Evolutionary conservation across 2,113 vertebrate genomes (phyloP), one percentile per base, ranked within the genome.

Genomic region (Heteronetta atricapilla): DNA sequence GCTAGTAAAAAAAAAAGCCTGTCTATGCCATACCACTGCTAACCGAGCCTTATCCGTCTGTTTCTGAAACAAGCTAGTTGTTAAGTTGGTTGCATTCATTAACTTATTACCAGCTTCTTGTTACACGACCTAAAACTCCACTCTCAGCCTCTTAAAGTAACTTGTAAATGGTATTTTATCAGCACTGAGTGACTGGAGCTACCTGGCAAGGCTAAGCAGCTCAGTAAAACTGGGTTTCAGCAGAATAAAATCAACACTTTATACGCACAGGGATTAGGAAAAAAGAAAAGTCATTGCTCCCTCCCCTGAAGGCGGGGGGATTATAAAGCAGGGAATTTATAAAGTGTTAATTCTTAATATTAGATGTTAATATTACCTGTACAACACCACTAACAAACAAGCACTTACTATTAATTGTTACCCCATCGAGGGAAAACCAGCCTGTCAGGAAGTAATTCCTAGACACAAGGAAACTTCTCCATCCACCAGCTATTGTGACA

Each of bases 401-500:
- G 20, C 91, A 60, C 20, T 55, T 53, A 17, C 17, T 50, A 44
- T 8, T 22, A 77, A n/a, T 3, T n/a, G 5, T 48, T 58, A n/a
- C 33, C 12, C 62, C 29, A 8, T 22, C 23, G 48, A 36, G 28
- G 12, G 34, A 36, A 76, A 77, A 82, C 18, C 5, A 6, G 33
- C 48, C 11, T 10, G 31, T 19, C 13, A 28, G 21, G 21, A 66
- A 86, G 31, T 8, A n/a, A 69, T 3, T 58, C 34, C 59, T 11
- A 18, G 18, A 62, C 6, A 13, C 50, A 63, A 56, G n/a, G 29
- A 42, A 36, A 2, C 12, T 7, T 40, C 6, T 20, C 13, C 44
- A 28, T 46, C 33, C 70, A 26, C 4, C 0, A 40, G 9, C 15
- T 36, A 2, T 0, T 1, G 14, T 2, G 26, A 36, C 8, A 53